Evolutionary conservation across 2,797 vertebrate genomes (phyloP), one percentile per base, ranked within the genome.

Genomic region (Anniella stebbinsi): DNA sequence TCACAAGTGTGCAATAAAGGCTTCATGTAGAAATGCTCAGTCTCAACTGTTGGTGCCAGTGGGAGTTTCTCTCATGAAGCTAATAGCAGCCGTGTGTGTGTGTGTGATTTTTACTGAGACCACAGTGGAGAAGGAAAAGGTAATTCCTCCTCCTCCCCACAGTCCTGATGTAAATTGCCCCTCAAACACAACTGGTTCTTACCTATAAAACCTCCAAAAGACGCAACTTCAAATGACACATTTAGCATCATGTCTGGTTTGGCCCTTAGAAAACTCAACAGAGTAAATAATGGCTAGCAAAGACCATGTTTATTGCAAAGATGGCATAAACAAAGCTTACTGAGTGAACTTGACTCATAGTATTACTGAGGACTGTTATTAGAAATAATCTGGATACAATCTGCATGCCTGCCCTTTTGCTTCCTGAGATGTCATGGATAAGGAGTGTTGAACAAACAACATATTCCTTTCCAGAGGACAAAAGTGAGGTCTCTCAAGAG

Each of bases 351-450:
- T 33, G 92, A 87, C 38, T 57, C 78, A 75, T 60, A 75, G n/a
- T 54, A 77, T 75, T 84, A 67, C 57, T 75, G 85, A 90, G 69
- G 70, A 75, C 41, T 33, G 73, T 93, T 4, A 4, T 7, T 89
- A 23, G 0, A 0, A 88, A 70, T 87, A 45, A 86, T 91, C 28
- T 72, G 90, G 93, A 88, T 91, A 86, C 84, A 70, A 92, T 96
- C 94, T 95, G 80, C 91, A 94, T 91, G 93, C 93, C 92, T 94
- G 93, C 90, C 92, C 81, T 90, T 86, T 92, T 33, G 78, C 90
- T 95, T 93, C 90, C 90, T 91, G 94, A 78, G 87, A 93, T 92
- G 87, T 88, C 91, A 94, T 91, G 93, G 36, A 76, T 38, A 84
- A 70, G 36, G 87, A 88, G 38, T 57, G 83, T 33, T 92, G 91